Conservation (phyloP, 1,140 invertebrate genomes). For the Lysiphlebus fabarum region DNA sequence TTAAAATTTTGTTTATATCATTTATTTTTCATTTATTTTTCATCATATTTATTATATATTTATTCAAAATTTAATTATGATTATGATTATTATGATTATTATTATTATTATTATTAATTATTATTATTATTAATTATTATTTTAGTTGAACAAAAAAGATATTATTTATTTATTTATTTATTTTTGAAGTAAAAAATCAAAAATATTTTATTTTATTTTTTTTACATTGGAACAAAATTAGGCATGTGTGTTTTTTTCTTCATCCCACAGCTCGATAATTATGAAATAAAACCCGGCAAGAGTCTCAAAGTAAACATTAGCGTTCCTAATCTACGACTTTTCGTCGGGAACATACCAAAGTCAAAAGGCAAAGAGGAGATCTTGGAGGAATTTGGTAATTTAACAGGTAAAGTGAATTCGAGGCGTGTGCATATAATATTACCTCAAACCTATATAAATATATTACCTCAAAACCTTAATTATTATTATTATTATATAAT, state of each 20-base stretch:
- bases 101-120: slow-evolving; percentile 36
- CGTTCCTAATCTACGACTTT: slow-evolving; percentile 99
- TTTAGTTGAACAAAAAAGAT: slow-evolving; percentile 24
- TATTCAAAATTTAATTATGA: slow-evolving; percentile 27
- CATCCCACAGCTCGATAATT: slow-evolving; percentile 95
- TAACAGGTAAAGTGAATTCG: slow-evolving; percentile 92
- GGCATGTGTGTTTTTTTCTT: slow-evolving; percentile 65
- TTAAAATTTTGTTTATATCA: slow-evolving; percentile 30
- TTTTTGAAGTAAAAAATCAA: slow-evolving; percentile 26
- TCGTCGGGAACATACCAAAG: slow-evolving; percentile 99
- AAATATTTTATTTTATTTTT: slow-evolving; percentile 23
- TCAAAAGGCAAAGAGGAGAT: slow-evolving; percentile 99
- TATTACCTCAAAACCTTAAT: slow-evolving; percentile 22
- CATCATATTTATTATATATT: slow-evolving; percentile 28
- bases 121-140: slow-evolving; percentile 31
- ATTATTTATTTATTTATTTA: slow-evolving; percentile 27
- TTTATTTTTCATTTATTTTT: neutral
- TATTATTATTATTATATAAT: no score
- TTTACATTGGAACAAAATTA: slow-evolving; percentile 57
- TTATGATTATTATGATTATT: neutral
- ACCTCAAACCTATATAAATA: slow-evolving; percentile 54
- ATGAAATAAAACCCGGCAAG: slow-evolving; percentile 99
- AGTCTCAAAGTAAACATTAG: slow-evolving; percentile 99
- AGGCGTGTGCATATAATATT: slow-evolving; percentile 57
- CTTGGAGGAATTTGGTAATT: slow-evolving; percentile 99